Percentiles rank a stretch among this genome's conserved stretches.
These are phyloP conservation scores for Callaeas wilsoni DNA, from an alignment of 2,113 vertebrate genomes.

Conservation along the genomic window DNA sequence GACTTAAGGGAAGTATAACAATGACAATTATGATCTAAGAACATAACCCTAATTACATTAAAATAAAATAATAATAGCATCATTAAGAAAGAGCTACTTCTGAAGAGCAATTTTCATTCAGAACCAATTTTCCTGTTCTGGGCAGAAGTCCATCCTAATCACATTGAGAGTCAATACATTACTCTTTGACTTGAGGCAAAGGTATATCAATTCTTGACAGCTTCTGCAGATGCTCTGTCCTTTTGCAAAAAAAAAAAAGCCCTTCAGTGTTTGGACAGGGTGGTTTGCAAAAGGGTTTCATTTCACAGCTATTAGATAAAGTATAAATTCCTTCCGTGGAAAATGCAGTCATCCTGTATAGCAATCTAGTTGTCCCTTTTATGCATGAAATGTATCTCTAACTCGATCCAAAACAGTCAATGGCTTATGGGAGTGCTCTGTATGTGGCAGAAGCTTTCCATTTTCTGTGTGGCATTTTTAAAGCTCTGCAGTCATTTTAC, in stretches of 20 bases:
- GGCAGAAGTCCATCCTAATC: slow-evolving; percentile 44
- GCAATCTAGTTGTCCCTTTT: background rate
- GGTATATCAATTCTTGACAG: background rate
- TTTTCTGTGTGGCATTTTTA: background rate
- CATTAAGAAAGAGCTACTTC: slow-evolving; percentile 10
- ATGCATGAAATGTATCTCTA: background rate
- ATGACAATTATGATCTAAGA: slow-evolving; percentile 47
- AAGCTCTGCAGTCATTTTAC: background rate
- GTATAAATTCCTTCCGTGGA: background rate
- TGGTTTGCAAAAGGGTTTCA: background rate
- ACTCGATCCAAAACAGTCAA: background rate
- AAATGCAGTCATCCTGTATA: background rate
- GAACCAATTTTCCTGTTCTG: slow-evolving; percentile 15
- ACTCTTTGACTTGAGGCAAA: slow-evolving; percentile 12
- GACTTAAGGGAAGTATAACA: slow-evolving; percentile 34
- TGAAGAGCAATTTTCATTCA: slow-evolving; percentile 40
- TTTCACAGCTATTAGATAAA: background rate
- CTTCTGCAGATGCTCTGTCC: background rate
- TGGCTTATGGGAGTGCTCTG: background rate
- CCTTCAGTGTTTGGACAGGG: background rate
- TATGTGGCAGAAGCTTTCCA: background rate
- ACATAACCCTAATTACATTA: slow-evolving; percentile 39
- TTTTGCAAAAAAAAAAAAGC: background rate
- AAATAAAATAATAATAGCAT: slow-evolving; percentile 50
- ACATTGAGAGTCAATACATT: background rate